phyloP scores from a whole-genome alignment of 1,140 invertebrate genomes.

The Trinorchestia longiramus region DNA sequence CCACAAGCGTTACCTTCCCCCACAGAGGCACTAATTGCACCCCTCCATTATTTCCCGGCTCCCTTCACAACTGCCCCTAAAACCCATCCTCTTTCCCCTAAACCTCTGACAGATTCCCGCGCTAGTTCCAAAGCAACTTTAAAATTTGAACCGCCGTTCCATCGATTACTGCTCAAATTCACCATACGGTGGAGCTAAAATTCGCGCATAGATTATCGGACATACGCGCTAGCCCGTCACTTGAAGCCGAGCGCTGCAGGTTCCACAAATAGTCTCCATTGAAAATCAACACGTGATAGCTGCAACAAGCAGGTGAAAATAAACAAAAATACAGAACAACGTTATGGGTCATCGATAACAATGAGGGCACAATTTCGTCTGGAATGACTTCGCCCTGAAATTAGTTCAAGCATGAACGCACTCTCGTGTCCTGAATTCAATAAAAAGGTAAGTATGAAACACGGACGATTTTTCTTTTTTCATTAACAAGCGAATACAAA shows the following conservation, averaged over 20 bases:
- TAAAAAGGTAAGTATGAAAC: neutral
- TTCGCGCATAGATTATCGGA: constrained; percentile 50
- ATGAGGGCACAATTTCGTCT: neutral
- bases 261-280: neutral
- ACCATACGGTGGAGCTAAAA: constrained; percentile 1
- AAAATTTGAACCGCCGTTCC: constrained; percentile 40
- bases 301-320: neutral
- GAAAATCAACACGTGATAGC: constrained; percentile 24
- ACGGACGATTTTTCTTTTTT: neutral
- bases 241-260: neutral
- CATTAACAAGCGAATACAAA: neutral
- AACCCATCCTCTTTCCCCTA: neutral
- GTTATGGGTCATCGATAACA: neutral
- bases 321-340: neutral
- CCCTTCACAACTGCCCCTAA: neutral
- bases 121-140: constrained; percentile 27
- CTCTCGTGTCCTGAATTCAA: neutral
- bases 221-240: neutral
- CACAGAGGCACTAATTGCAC: constrained; percentile 29
- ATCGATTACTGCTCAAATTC: constrained; percentile 53
- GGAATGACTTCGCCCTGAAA: neutral
- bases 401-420: neutral
- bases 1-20: constrained; percentile 41
- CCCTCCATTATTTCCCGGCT: constrained; percentile 7
- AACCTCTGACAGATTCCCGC: constrained; percentile 41